Base-by-base conservation (phyloP, 2,888 invertebrate genomes). In the Platycheirus albimanus region DNA sequence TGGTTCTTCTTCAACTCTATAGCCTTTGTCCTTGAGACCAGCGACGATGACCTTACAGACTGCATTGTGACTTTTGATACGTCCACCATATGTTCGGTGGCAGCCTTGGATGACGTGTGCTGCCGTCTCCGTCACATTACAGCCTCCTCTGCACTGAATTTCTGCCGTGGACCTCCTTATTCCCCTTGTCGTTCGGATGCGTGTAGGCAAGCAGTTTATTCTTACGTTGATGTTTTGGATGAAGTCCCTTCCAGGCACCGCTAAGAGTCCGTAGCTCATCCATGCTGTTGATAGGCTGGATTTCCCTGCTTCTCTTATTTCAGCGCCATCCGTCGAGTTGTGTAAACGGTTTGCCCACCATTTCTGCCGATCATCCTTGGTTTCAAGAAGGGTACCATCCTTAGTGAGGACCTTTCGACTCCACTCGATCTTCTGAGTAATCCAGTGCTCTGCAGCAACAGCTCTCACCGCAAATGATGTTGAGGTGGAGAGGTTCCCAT, bases 41-140 rank as follows among this genome's bases (percentile, higher is more conserved):
- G 30, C 30, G 5, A 33, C 8, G 8, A 33, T 4, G 30, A 33
- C 30, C 8, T 8, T 33, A 8, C 30, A 33, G 8, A 33, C 30
- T 33, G 30, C 30, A 33, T 33, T 33, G 30, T 33, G 8, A 8
- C 30, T 3, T 8, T 8, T 33, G 8, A 33, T 33, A 8, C 30
- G 5, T 33, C 45, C 5, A 6, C 47, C 47, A 47, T 47, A 20
- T n/a, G 20, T 47, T 11, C 20, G 20, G 47, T 47, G 47, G 20
- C n/a, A 47, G 20, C 20, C 20, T n/a, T 47, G 47, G 47, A 47
- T 47, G 47, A 47, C 11, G 15, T 47, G 47, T 20, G 54, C 19
- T 8, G 52, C 52, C 11, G 28, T 17, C 8, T 52, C 15, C 5
- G 17, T 17, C 8, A 47, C 20, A 20, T 11, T 47, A n/a, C 47